Conservation (phyloP, 2,888 invertebrate genomes). For the Macrosoma leucophasiata region DNA sequence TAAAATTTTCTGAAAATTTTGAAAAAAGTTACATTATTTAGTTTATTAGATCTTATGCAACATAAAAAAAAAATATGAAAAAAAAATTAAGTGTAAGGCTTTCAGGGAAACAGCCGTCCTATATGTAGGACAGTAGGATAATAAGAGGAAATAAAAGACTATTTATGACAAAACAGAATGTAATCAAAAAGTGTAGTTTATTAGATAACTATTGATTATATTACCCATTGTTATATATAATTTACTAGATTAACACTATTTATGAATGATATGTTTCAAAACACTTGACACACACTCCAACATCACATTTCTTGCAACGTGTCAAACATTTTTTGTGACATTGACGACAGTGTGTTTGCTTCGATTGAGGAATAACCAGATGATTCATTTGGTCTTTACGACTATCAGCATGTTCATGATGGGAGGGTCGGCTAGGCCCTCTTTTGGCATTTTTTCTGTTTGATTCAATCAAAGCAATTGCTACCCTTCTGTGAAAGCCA, state of each 20-base stretch:
- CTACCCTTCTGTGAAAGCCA: slow-evolving; percentile 27
- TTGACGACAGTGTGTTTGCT: slow-evolving; percentile 16
- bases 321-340: slow-evolving; percentile 28
- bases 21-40: no score
- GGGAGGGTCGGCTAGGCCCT: slow-evolving; percentile 23
- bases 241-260: slow-evolving; percentile 22
- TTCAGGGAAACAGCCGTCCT: slow-evolving; percentile 9
- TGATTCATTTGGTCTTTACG: slow-evolving; percentile 25
- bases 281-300: slow-evolving; percentile 28
- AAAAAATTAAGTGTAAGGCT: slow-evolving; percentile 8
- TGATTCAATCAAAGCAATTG: slow-evolving; percentile 25
- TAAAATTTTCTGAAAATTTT: no score
- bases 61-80: slow-evolving; percentile 6
- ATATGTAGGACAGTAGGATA: slow-evolving; percentile 9
- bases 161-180: slow-evolving; percentile 20
- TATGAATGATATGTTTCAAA: slow-evolving; percentile 26
- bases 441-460: slow-evolving; percentile 22
- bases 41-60: no score
- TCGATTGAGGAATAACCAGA: slow-evolving; percentile 8
- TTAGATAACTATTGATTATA: slow-evolving; percentile 24
- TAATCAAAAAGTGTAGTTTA: slow-evolving; percentile 28
- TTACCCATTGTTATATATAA: slow-evolving; percentile 22
- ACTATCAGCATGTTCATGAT: slow-evolving; percentile 28
- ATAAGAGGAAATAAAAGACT: slow-evolving; percentile 9
- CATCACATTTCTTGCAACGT: slow-evolving; percentile 27